phyloP scores from a whole-genome alignment of 2,797 vertebrate species.

The Falco cherrug region DNA sequence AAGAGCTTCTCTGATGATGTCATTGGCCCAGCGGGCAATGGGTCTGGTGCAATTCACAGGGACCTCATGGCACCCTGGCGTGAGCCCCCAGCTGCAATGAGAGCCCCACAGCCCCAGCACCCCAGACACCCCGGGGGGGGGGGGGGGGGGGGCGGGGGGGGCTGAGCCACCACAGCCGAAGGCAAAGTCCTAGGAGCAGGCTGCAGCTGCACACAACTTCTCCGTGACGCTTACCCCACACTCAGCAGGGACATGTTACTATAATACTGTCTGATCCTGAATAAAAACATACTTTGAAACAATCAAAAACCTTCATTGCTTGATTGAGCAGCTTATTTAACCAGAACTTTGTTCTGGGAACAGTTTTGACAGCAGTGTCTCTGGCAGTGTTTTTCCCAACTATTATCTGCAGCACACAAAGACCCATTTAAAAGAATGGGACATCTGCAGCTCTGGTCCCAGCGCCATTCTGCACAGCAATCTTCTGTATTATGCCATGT shows the following conservation, averaged over 20 bases:
- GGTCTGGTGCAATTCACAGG: rapidly evolving
- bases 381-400: neutral
- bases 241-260: rapidly evolving
- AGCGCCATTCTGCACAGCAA: neutral
- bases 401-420: conserved; percentile 34
- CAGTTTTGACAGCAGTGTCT: neutral
- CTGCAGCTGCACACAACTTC: neutral
- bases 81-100: rapidly evolving
- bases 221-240: rapidly evolving
- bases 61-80: neutral
- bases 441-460: conserved; percentile 19
- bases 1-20: neutral
- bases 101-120: neutral
- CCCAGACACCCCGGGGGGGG: neutral
- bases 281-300: neutral
- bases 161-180: rapidly evolving
- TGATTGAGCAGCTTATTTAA: neutral
- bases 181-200: neutral
- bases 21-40: rapidly evolving
- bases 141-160: too few species aligned
- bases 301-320: neutral
- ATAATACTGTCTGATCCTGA: neutral
- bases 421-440: neutral
- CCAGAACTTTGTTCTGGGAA: neutral
- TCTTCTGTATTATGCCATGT: neutral